Evolutionary conservation across 2,113 vertebrate species (phyloP), one percentile per base, ranked within the genome.

Genomic region (Neofelis nebulosa): DNA sequence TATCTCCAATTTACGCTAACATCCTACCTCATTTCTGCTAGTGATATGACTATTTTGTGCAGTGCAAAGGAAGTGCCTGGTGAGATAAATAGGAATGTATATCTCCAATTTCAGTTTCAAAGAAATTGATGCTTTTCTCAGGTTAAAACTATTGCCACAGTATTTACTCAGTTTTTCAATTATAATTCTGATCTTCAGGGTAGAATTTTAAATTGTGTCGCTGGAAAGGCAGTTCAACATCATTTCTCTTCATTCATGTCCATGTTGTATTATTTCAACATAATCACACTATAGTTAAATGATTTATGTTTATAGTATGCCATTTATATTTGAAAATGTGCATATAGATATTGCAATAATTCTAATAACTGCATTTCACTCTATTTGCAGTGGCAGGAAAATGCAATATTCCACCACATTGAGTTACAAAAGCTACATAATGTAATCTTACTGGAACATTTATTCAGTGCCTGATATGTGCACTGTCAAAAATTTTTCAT

Each of bases 181-280:
- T 99, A 98, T 98, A 98, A 98, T 98, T 98, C 97, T 95, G 96
- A 97, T 98, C 94, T 98, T 98, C 81, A 29, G 96, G 94, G 94
- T 83, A 81, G 61, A 97, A 97, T 98, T 98, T 97, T 97, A 96
- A 97, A 94, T 91, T 50, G 94, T 66, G 16, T 97, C 97, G 89
- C 95, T 97, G 88, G 94, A 86, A 95, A 97, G 83, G 96, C 95
- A 98, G 97, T 98, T 98, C 95, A 96, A 98, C 48, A 68, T 96
- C 2, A 95, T 98, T 98, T 98, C 93, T 99, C 98, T 98, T 99
- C 98, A 98, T 99, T 98, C 99, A 95, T 89, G 97, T 82, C 91
- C 97, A 87, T 87, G 96, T 97, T 99, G 92, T 98, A 99, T 99
- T 99, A 98, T 99, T 99, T 98, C 98, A 99, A 98, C 95, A 98